Percentiles rank a stretch among this genome's conserved stretches.
These are phyloP conservation scores for Metallyticus violacea DNA, from an alignment of 2,888 invertebrate species.

Conservation along the genomic window DNA sequence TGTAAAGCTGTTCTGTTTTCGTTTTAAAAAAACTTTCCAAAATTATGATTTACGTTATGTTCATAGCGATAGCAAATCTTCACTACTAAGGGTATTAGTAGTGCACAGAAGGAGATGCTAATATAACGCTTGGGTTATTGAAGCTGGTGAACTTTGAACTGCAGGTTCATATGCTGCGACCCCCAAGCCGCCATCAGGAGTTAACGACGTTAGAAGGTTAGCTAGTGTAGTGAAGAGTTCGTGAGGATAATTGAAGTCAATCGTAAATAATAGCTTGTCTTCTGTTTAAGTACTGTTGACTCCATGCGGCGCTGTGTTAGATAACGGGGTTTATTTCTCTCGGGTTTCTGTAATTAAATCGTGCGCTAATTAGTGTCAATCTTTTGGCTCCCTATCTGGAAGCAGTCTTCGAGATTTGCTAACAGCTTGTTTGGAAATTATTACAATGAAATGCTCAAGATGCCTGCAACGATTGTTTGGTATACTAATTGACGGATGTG, in stretches of 20 bases:
- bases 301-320: background rate
- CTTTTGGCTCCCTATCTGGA: too few species aligned
- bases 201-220: background rate
- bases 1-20: too few species aligned
- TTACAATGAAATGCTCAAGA: too few species aligned
- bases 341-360: background rate
- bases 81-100: too few species aligned
- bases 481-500: too few species aligned
- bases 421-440: too few species aligned
- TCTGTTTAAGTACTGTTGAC: background rate
- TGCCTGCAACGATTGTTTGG: too few species aligned
- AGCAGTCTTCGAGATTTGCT: background rate
- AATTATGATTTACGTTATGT: too few species aligned
- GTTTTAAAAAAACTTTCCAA: too few species aligned
- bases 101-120: too few species aligned
- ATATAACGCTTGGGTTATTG: too few species aligned
- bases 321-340: background rate
- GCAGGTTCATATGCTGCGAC: background rate
- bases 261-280: background rate
- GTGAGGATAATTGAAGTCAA: background rate
- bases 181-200: background rate
- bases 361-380: background rate
- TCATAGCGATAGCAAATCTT: too few species aligned
- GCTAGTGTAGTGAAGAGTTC: background rate
- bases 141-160: background rate